Percentiles rank a stretch among this genome's conserved stretches.
phyloP scores from a whole-genome alignment of 2,113 vertebrate species.

The Prietella phreatophila region DNA sequence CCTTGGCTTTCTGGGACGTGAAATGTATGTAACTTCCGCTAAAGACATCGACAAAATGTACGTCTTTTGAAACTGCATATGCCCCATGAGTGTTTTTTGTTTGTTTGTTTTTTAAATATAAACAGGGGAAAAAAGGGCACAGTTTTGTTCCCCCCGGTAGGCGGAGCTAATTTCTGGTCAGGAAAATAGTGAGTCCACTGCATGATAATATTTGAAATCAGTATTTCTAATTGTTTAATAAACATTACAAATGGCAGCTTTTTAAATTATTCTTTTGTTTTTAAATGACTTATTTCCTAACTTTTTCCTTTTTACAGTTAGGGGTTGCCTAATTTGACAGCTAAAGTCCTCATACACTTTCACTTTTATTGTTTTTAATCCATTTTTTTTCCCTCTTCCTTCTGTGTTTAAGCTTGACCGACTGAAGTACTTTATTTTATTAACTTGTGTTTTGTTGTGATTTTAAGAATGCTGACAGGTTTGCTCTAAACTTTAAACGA shows the following conservation, averaged over 20 bases:
- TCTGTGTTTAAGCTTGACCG: constrained; percentile 91
- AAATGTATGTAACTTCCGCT: background rate
- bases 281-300: background rate
- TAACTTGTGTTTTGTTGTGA: background rate
- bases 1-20: background rate
- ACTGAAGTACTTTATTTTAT: constrained; percentile 46
- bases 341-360: background rate
- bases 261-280: background rate
- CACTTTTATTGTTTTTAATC: background rate
- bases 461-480: background rate
- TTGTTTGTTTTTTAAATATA: background rate
- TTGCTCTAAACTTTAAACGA: background rate
- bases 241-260: background rate
- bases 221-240: background rate
- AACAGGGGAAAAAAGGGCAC: background rate
- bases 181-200: background rate
- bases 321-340: background rate
- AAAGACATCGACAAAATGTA: background rate
- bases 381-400: constrained; percentile 81
- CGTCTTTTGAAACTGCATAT: background rate
- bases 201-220: background rate
- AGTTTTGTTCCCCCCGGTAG: background rate
- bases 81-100: background rate
- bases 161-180: background rate
- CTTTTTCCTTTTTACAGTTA: background rate